Evolutionary conservation across 2,888 invertebrate genomes (phyloP), one percentile per base, ranked within the genome.

Genomic region (Amphiduros pacificus): DNA sequence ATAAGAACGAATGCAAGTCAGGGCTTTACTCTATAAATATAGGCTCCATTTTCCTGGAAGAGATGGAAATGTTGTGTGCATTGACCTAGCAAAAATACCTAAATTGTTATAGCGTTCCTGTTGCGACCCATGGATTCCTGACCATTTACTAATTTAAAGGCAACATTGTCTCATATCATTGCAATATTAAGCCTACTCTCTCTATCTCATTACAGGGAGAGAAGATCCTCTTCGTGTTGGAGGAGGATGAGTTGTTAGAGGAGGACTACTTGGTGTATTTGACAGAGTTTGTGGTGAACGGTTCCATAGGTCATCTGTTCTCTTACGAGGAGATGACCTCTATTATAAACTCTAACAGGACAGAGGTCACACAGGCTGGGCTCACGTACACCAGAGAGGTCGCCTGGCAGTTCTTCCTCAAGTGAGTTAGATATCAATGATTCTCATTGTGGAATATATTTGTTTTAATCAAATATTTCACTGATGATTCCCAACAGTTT

Each of bases 351-450:
- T 80, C 81, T 36, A 80, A 82, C 64, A 70, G 82, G 32, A 80
- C 81, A 1, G 82, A 81, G 62, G 80, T 81, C 31, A 79, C 80
- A 2, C 80, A 81, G 66, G 79, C 80, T 28, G 82, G 81, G 1
- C 73, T 81, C 11, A 76, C 78, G 2, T 82, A 80, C 71, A 80
- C 81, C 3, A 67, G 79, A 36, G 78, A 81, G 50, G 79, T 80
- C 1, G 82, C 82, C 1, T 82, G 82, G 82, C 74, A 82, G 60
- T 82, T 80, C 74, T 82, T 82, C 71, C 68, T 81, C 53, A 77
- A 44, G 65, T 67, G 27, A 29, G 53, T 32, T 22, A 20, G 9
- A 49, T 29, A 51, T 24, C 9, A 6, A 27, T 51, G n/a, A n/a
- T n/a, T n/a, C n/a, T n/a, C n/a, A n/a, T n/a, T n/a, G n/a, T n/a